Conservation (phyloP, 1,140 invertebrate species). For the Aphelenchoides fujianensis region DNA sequence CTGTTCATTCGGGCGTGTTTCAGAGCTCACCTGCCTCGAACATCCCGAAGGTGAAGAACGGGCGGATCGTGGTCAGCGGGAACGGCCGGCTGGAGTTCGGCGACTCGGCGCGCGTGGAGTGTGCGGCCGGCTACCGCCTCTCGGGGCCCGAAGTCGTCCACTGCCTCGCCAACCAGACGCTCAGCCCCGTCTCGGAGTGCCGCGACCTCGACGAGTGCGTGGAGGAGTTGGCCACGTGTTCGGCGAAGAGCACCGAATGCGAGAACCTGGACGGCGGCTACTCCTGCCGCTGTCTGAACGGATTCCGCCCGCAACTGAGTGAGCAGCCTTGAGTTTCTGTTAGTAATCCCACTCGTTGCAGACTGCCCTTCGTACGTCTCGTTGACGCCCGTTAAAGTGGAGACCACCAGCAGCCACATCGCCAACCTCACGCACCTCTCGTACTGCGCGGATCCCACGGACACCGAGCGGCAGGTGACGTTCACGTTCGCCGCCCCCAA, state of each 20-base stretch:
- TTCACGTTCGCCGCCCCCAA: slow-evolving; percentile 51
- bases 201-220: slow-evolving; percentile 85
- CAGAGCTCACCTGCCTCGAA: slow-evolving; percentile 75
- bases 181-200: slow-evolving; percentile 73
- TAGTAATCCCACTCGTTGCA: slow-evolving; percentile 31
- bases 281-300: slow-evolving; percentile 75
- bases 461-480: slow-evolving; percentile 29
- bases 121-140: slow-evolving; percentile 80
- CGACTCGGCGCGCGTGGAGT: slow-evolving; percentile 86
- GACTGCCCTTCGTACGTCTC: slow-evolving; percentile 12
- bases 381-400: slow-evolving; percentile 13
- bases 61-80: slow-evolving; percentile 51
- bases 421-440: slow-evolving; percentile 8
- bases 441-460: slow-evolving; percentile 27
- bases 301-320: slow-evolving; percentile 76
- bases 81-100: slow-evolving; percentile 76
- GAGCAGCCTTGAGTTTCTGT: too few relatives aligned
- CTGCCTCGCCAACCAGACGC: slow-evolving; percentile 79
- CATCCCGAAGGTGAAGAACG: slow-evolving; percentile 71
- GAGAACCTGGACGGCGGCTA: slow-evolving; percentile 85
- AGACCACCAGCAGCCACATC: slow-evolving; percentile 16
- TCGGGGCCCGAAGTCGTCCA: slow-evolving; percentile 80
- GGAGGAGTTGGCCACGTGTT: slow-evolving; percentile 66
- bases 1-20: slow-evolving; percentile 29
- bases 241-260: slow-evolving; percentile 70